phyloP scores from a whole-genome alignment of 2,113 vertebrate species.

The Eptatretus burgeri region DNA sequence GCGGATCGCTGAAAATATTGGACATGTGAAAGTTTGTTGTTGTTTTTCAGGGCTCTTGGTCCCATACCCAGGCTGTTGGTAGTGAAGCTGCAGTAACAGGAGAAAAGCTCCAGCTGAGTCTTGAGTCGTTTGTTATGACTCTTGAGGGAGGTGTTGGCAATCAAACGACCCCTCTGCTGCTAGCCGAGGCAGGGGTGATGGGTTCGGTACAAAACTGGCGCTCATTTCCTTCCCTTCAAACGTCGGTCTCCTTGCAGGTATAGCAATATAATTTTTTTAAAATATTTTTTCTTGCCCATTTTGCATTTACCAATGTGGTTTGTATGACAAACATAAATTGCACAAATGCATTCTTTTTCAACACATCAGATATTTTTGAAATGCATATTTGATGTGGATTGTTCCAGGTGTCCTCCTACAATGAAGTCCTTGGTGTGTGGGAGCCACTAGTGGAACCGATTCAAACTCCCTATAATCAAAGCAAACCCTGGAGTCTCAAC shows the following conservation, averaged over 20 bases:
- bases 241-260: conserved; percentile 54
- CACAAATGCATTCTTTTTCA: too few relatives aligned
- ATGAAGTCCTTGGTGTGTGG: conserved; percentile 81
- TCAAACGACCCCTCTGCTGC: conserved; percentile 73
- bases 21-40: too few relatives aligned
- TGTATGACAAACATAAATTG: too few relatives aligned
- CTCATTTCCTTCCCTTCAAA: conserved; percentile 51
- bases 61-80: too few relatives aligned
- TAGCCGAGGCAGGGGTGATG: conserved; percentile 53
- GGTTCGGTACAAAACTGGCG: conserved; percentile 65
- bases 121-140: conserved; percentile 54
- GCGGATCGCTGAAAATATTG: too few relatives aligned
- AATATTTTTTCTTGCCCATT: not conserved
- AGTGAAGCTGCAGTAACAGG: conserved; percentile 21
- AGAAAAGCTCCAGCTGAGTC: conserved; percentile 34
- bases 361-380: too few relatives aligned
- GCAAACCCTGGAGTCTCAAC: conserved; percentile 51
- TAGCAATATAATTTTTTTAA: conserved; percentile 9
- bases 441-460: conserved; percentile 78
- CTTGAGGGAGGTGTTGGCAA: conserved; percentile 84
- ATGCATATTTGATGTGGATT: not conserved
- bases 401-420: conserved; percentile 62
- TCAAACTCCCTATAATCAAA: conserved; percentile 42
- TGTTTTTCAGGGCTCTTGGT: too few relatives aligned
- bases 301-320: too few relatives aligned